Percentiles rank a stretch among this genome's conserved stretches.
phyloP scores from a whole-genome alignment of 2,888 invertebrate species.

The Atherix ibis region DNA sequence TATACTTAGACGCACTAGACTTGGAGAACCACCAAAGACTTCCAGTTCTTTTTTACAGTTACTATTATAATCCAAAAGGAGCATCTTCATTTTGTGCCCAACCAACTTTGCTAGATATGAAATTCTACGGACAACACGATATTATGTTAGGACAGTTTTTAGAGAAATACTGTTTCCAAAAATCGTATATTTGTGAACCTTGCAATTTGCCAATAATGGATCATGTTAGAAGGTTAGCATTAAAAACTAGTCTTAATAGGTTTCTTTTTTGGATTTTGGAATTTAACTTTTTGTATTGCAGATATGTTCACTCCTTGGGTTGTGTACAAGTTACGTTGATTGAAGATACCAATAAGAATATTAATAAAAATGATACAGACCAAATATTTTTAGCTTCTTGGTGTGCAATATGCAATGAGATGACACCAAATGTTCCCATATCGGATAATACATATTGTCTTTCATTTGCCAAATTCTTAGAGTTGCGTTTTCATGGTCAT shows the following conservation, averaged over 20 bases:
- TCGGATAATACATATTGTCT: slow-evolving; percentile 59
- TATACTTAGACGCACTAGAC: slow-evolving; percentile 52
- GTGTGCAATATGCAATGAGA: slow-evolving; percentile 33
- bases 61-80: slow-evolving; percentile 24
- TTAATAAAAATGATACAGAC: slow-evolving; percentile 20
- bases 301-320: slow-evolving; percentile 78
- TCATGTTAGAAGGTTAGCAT: slow-evolving; percentile 53
- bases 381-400: slow-evolving; percentile 30
- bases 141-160: slow-evolving; percentile 89
- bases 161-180: slow-evolving; percentile 79
- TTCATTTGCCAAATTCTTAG: slow-evolving; percentile 82
- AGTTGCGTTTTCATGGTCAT: slow-evolving; percentile 64
- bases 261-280: background rate
- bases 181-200: slow-evolving; percentile 61
- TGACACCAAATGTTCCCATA: slow-evolving; percentile 61
- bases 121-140: slow-evolving; percentile 89
- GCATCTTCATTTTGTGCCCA: slow-evolving; percentile 30
- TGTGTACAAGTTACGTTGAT: slow-evolving; percentile 56
- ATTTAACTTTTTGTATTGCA: slow-evolving; percentile 8
- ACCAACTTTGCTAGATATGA: slow-evolving; percentile 47
- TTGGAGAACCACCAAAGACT: slow-evolving; percentile 72
- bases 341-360: slow-evolving; percentile 26
- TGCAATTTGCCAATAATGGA: slow-evolving; percentile 76
- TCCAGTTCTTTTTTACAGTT: slow-evolving; percentile 67
- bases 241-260: background rate